These are phyloP conservation scores for Globia sparganii DNA, from an alignment of 2,888 invertebrate genomes.

Conservation along the genomic window DNA sequence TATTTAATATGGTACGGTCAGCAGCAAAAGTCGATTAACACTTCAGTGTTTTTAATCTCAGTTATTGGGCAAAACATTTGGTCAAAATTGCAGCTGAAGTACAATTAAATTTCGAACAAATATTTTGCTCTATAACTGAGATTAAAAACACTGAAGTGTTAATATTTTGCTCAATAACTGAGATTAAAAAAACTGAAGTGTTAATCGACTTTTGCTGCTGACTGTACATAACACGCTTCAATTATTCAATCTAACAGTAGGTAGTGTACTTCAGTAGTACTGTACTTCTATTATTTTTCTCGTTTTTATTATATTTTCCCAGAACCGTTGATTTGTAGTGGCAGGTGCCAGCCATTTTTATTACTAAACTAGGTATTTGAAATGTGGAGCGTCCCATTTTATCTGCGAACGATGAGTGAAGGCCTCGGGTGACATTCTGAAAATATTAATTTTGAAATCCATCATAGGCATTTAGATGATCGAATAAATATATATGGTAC, in stretches of 20 bases:
- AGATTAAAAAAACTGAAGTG: too few relatives aligned
- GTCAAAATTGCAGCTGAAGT: too few relatives aligned
- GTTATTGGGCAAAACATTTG: too few relatives aligned
- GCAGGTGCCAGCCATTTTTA: conserved; percentile 36
- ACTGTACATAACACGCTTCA: not conserved
- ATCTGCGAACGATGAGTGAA: not conserved
- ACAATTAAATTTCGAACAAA: too few relatives aligned
- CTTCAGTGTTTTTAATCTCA: too few relatives aligned
- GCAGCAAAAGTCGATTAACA: too few relatives aligned
- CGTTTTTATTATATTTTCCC: not conserved
- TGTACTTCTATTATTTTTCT: conserved; percentile 6
- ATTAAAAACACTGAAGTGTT: too few relatives aligned
- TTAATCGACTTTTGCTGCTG: too few relatives aligned
- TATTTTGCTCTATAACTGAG: too few relatives aligned
- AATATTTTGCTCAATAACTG: too few relatives aligned
- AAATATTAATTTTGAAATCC: not conserved
- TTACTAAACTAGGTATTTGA: conserved; percentile 27
- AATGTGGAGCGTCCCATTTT: conserved; percentile 24
- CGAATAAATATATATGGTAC: not conserved
- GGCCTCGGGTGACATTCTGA: not conserved
- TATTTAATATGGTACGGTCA: too few relatives aligned
- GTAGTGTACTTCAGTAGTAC: not conserved
- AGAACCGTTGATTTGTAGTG: not conserved
- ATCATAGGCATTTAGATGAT: not conserved
- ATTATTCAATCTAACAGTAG: not conserved